Base-by-base conservation (phyloP, 2,113 vertebrate genomes). In the Colius striatus region DNA sequence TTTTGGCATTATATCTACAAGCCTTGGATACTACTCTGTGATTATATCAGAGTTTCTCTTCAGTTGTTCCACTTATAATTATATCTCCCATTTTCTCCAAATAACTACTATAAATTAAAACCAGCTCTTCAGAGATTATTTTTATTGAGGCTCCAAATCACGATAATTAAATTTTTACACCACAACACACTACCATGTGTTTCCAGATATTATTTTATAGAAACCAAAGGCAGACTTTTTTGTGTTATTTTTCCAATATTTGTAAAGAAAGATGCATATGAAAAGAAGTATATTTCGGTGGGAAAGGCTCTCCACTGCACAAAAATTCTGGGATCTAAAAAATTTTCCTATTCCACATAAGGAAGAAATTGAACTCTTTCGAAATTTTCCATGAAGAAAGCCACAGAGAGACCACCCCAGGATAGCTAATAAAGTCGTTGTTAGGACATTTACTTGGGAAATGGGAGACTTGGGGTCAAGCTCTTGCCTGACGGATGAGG, bases 301-400 rank as follows among this genome's bases (percentile, higher is more conserved):
- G 95, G 94, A 96, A 94, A 84, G 74, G 87, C 91, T 96, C 96
- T 96, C 83, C 94, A 96, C 89, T 95, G 94, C 91, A 91, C 96
- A 97, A 91, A 93, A 96, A 95, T 82, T 95, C 91, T 95, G 84
- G 77, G 91, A 92, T 96, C 95, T 92, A 82, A 96, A 97, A 96
- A 94, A 95, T 96, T 96, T 97, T 97, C 95, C 95, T 95, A 76
- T 96, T 97, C 95, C 92, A 95, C 95, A 97, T 97, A 96, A 94
- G 96, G 95, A 97, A 96, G 95, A 96, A 97, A 95, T 96, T 95
- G 95, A 96, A 96, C 89, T 96, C 91, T 95, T 97, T 97, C 62
- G 87, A 96, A 97, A 96, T 97, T 96, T 96, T 97, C 95, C 96
- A 95, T 97, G 96, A 95, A 97, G 94, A 91, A 96, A 96, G 94